phyloP scores from a whole-genome alignment of 2,797 vertebrate species.

The Iguana delicatissima region DNA sequence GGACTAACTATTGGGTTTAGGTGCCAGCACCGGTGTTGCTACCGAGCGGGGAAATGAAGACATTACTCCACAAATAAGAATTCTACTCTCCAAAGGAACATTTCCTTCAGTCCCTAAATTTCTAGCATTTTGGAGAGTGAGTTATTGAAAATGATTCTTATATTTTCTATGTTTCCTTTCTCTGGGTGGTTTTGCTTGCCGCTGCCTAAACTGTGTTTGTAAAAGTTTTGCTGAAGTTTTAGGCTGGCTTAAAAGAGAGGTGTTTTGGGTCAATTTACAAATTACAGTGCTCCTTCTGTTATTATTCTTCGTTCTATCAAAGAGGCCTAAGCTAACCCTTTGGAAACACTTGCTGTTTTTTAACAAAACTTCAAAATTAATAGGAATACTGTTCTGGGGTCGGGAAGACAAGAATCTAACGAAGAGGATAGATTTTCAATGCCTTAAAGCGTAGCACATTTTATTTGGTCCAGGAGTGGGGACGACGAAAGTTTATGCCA shows the following conservation, averaged over 20 bases:
- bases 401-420: constrained; percentile 1
- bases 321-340: constrained; percentile 13
- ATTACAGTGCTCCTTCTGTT: background rate
- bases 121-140: no score
- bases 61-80: no score
- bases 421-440: constrained; percentile 23
- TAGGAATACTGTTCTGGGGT: constrained; percentile 25
- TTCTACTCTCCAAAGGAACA: no score
- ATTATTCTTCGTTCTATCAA: background rate
- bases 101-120: no score
- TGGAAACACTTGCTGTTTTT: background rate
- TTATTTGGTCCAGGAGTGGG: background rate
- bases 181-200: no score
- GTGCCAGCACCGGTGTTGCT: no score
- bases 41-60: no score
- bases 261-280: background rate
- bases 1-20: no score
- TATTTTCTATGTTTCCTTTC: no score
- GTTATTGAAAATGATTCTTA: no score
- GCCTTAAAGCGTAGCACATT: background rate
- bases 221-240: no score
- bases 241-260: background rate
- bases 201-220: no score
- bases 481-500: background rate
- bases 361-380: background rate